Percentiles rank a stretch among this genome's conserved stretches.
phyloP scores from a whole-genome alignment of 2,797 vertebrate species.

The Propithecus perrieri region DNA sequence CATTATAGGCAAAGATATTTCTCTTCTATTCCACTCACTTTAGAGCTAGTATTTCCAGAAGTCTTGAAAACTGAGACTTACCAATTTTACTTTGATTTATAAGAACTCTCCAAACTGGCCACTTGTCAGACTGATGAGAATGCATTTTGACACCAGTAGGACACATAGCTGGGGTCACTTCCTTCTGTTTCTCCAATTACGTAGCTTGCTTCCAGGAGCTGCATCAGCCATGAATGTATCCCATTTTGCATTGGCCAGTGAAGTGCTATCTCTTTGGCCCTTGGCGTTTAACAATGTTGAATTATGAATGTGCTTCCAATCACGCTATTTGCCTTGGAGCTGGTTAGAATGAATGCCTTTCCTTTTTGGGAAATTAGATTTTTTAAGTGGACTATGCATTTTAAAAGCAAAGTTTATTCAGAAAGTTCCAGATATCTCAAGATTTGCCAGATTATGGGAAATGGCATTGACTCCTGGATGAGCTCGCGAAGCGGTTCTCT shows the following conservation, averaged over 20 bases:
- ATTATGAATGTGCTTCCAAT: slow-evolving; percentile 87
- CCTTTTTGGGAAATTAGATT: slow-evolving; percentile 77
- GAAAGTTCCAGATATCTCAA: slow-evolving; percentile 64
- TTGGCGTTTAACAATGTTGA: slow-evolving; percentile 87
- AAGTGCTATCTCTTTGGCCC: slow-evolving; percentile 77
- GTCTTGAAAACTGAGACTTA: slow-evolving; percentile 25
- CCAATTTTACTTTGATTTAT: slow-evolving; percentile 50
- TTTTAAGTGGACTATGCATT: slow-evolving; percentile 76
- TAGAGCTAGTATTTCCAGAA: not conserved
- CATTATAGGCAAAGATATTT: not conserved
- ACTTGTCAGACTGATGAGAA: slow-evolving; percentile 84
- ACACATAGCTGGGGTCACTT: slow-evolving; percentile 82
- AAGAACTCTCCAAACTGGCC: slow-evolving; percentile 74
- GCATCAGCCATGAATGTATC: slow-evolving; percentile 87
- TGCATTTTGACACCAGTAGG: slow-evolving; percentile 84
- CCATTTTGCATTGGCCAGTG: slow-evolving; percentile 68
- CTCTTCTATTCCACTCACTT: not conserved
- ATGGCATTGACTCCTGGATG: slow-evolving; percentile 67
- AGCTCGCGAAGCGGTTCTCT: slow-evolving; percentile 54
- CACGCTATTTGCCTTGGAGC: slow-evolving; percentile 84
- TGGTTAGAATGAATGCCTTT: slow-evolving; percentile 79
- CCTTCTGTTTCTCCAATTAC: slow-evolving; percentile 85
- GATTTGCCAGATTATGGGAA: slow-evolving; percentile 69
- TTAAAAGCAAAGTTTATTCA: slow-evolving; percentile 77
- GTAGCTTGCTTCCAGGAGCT: slow-evolving; percentile 84